Evolutionary conservation across 2,113 vertebrate genomes (phyloP).

Genomic region (Colistium nudipinnis): DNA sequence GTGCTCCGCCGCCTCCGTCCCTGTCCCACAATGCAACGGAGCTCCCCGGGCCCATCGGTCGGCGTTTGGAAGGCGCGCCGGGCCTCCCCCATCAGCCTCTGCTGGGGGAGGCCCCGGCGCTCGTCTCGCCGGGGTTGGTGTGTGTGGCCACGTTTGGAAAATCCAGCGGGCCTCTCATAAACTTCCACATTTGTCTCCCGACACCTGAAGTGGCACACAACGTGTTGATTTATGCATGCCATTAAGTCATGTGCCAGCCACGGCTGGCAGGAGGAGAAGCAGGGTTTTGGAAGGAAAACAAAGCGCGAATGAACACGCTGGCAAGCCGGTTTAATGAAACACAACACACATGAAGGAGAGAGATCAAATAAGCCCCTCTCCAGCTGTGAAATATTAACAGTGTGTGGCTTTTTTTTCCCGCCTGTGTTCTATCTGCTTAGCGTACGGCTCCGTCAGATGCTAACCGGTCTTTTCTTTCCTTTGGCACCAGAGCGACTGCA

Average conservation of each 20-base stretch:
- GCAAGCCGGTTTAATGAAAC: constrained; percentile 17
- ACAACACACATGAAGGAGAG: constrained; percentile 4
- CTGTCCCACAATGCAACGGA: constrained; percentile 56
- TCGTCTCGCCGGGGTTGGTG: constrained; percentile 9
- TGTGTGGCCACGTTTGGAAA: constrained; percentile 37
- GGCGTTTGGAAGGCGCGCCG: constrained; percentile 48
- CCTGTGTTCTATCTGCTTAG: not conserved
- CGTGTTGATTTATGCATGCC: constrained; percentile 37
- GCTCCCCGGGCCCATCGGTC: constrained; percentile 50
- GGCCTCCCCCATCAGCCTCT: constrained; percentile 22
- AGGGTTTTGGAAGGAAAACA: not conserved
- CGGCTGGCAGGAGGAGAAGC: constrained; percentile 18
- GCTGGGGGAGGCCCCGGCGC: too few relatives aligned
- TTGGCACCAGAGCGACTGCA: constrained; percentile 34
- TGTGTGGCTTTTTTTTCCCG: not conserved
- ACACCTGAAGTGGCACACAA: constrained; percentile 32
- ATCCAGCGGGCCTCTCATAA: constrained; percentile 29
- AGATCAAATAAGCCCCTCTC: not conserved
- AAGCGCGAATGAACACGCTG: constrained; percentile 17
- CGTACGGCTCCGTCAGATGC: constrained; percentile 11
- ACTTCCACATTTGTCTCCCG: constrained; percentile 32
- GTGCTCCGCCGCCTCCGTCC: constrained; percentile 28
- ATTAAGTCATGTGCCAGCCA: constrained; percentile 18
- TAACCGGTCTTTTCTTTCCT: constrained; percentile 16
- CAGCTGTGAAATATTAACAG: not conserved